phyloP scores from a whole-genome alignment of 1,140 invertebrate species.

The Linepithema humile region DNA sequence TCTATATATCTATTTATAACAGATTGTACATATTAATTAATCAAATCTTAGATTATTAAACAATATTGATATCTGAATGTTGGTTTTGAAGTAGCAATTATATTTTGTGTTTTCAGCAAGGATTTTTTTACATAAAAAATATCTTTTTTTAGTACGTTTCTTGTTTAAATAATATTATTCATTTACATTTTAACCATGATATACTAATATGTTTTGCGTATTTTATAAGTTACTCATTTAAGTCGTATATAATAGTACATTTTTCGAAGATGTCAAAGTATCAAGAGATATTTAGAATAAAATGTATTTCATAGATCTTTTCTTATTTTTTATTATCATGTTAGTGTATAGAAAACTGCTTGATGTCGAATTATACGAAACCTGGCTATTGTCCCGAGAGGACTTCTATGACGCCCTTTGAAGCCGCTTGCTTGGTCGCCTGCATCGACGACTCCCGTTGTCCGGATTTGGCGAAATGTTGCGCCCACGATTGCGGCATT shows the following conservation, averaged over 20 bases:
- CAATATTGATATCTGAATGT: too few relatives aligned
- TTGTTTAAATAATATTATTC: too few relatives aligned
- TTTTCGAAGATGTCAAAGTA: neutral
- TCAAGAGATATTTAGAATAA: neutral
- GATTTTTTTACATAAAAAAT: too few relatives aligned
- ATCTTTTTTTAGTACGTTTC: too few relatives aligned
- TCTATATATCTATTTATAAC: too few relatives aligned
- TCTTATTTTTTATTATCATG: constrained; percentile 2
- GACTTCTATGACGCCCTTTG: constrained; percentile 82
- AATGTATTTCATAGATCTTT: neutral
- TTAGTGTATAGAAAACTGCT: constrained; percentile 73
- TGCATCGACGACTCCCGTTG: constrained; percentile 87
- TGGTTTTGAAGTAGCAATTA: too few relatives aligned
- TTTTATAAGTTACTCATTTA: neutral
- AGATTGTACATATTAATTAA: too few relatives aligned
- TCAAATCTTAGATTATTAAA: too few relatives aligned
- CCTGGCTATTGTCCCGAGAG: constrained; percentile 77
- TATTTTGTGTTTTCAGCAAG: too few relatives aligned
- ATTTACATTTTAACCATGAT: too few relatives aligned
- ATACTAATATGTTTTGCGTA: neutral
- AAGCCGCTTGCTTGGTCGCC: constrained; percentile 86
- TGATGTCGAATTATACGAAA: constrained; percentile 75
- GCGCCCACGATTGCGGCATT: constrained; percentile 87
- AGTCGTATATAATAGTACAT: neutral
- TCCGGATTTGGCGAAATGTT: constrained; percentile 87